Base-by-base conservation (phyloP, 2,888 invertebrate genomes). In the Chouioia cunea region DNA sequence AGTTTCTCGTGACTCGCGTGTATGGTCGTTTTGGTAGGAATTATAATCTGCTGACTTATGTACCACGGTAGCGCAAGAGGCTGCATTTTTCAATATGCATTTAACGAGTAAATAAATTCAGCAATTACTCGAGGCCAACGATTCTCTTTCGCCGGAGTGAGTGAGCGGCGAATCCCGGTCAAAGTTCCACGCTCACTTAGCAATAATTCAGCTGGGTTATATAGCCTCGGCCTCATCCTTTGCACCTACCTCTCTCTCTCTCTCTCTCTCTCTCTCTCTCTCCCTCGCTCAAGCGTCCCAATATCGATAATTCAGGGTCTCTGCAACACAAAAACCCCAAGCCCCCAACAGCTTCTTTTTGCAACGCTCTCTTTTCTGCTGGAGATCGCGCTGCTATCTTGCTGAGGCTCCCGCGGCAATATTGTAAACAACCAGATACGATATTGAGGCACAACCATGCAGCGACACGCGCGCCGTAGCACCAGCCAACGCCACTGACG, bases 241-340 rank as follows among this genome's bases (percentile, higher is more conserved):
- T 56, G 43, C 56, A 36, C 22, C 58, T 58, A 64, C 64, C 65
- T 71, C 59, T 63, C 63, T 65, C 71, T 65, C 57, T 62, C 65
- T 74, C 73, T 68, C 66, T 73, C 57, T 54, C 68, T 57, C 60
- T 65, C 69, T 67, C 44, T 65, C 54, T 46, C 23, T 43, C 65
- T 48, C 62, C 50, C 60, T 36, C 27, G 71, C 66, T 73, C 74
- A 74, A 79, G 79, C 78, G 78, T 77, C 80, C 82, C 83, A 83
- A 82, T 83, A 83, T 82, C 83, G 82, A 82, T 83, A 83, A 83
- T 80, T 83, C 82, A 83, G 80, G 73, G 76, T 76, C 78, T n/a
- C 36, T 56, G 18, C 58, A 18, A 14, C 22, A 43, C 77, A 80
- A 79, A 80, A 81, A 80, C 75, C 75, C n/a, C 78, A 75, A 3